These are phyloP conservation scores for Notospermus geniculatus DNA, from an alignment of 1,140 invertebrate species.

Conservation along the genomic window DNA sequence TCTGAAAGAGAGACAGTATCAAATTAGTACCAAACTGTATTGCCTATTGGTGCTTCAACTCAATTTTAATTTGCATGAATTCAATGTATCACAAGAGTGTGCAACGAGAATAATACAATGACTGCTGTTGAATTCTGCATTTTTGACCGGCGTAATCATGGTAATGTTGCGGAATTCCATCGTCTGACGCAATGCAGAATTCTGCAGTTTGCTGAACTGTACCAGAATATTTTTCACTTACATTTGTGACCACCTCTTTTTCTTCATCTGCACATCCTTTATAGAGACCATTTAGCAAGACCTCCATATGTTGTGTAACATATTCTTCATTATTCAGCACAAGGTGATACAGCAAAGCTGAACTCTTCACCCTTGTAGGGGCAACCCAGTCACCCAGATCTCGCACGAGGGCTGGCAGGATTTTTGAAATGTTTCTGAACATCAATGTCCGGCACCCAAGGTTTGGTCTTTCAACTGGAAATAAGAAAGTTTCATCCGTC, in stretches of 20 bases:
- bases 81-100: too few relatives aligned
- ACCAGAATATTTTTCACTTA: conserved; percentile 44
- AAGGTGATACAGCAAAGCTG: conserved; percentile 68
- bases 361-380: conserved; percentile 67
- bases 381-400: conserved; percentile 74
- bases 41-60: too few relatives aligned
- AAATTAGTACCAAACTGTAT: too few relatives aligned
- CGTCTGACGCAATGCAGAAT: neutral
- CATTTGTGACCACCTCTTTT: conserved; percentile 63
- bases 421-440: conserved; percentile 67
- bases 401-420: conserved; percentile 64
- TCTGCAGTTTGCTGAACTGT: neutral
- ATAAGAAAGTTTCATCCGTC: conserved; percentile 24
- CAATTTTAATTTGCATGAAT: too few relatives aligned
- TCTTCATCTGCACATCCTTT: conserved; percentile 63
- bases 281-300: conserved; percentile 58
- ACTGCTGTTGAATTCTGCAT: neutral
- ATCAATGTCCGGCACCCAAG: conserved; percentile 73
- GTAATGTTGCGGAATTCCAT: neutral
- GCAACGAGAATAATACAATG: too few relatives aligned
- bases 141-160: neutral
- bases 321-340: conserved; percentile 69
- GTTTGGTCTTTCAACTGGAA: conserved; percentile 66
- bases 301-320: conserved; percentile 68
- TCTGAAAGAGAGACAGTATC: conserved; percentile 43